Evolutionary conservation across 2,888 invertebrate genomes (phyloP).

Genomic region (Lasius platythorax): DNA sequence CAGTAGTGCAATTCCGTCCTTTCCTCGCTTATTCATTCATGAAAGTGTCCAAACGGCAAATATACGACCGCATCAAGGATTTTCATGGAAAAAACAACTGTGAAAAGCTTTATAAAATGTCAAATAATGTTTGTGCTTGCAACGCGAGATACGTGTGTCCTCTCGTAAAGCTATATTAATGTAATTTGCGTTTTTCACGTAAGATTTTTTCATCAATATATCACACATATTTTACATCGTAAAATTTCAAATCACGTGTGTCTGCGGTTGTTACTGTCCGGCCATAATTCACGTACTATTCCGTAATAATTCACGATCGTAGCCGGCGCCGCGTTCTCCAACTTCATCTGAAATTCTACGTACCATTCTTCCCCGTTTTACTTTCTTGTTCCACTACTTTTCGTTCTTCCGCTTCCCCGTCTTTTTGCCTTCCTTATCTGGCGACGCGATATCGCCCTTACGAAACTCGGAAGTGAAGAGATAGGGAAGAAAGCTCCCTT

Average conservation of each 20-base stretch:
- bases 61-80: slow-evolving; percentile 5
- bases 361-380: slow-evolving; percentile 45
- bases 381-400: slow-evolving; percentile 50
- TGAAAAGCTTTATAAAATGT: neutral
- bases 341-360: slow-evolving; percentile 51
- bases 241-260: slow-evolving; percentile 38
- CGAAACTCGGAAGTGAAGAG: slow-evolving; percentile 62
- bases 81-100: slow-evolving; percentile 11
- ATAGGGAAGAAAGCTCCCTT: slow-evolving; percentile 49
- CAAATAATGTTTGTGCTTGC: slow-evolving; percentile 1
- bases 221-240: slow-evolving; percentile 12
- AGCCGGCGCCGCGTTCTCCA: neutral
- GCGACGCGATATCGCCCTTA: slow-evolving; percentile 65
- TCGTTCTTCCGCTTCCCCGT: slow-evolving; percentile 33
- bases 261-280: slow-evolving; percentile 22
- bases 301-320: slow-evolving; percentile 39
- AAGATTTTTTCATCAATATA: slow-evolving; percentile 10
- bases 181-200: neutral
- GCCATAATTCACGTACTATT: slow-evolving; percentile 46
- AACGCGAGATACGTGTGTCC: neutral
- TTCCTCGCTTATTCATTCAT: slow-evolving; percentile 14
- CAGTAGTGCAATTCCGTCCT: slow-evolving; percentile 5
- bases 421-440: slow-evolving; percentile 57
- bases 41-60: neutral
- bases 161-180: neutral